Evolutionary conservation across 2,113 vertebrate genomes (phyloP).

Genomic region (Erinaceus europaeus): DNA sequence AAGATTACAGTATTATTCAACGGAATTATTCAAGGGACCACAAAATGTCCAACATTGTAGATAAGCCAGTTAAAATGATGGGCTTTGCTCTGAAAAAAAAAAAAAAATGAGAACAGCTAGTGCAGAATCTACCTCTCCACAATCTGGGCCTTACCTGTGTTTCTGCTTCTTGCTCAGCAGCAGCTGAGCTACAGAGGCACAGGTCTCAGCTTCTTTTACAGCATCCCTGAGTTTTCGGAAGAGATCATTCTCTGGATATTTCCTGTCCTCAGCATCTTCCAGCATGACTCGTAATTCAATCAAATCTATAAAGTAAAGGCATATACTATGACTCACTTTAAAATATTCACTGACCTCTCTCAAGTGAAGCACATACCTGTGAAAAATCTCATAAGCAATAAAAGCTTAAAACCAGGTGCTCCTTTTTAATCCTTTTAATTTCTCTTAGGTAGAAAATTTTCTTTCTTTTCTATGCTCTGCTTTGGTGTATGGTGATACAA

Average conservation of each 20-base stretch:
- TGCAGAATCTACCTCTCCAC: no score
- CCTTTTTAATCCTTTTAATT: background rate
- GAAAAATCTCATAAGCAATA: background rate
- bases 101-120: background rate
- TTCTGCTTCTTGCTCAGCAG: constrained; percentile 96
- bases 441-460: background rate
- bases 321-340: background rate
- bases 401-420: background rate
- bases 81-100: background rate
- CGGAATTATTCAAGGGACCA: background rate
- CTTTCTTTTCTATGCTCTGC: no score
- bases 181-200: constrained; percentile 97
- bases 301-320: constrained; percentile 85
- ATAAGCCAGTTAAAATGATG: background rate
- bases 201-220: constrained; percentile 98
- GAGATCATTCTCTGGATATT: constrained; percentile 94
- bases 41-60: background rate
- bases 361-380: background rate
- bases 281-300: constrained; percentile 95
- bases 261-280: constrained; percentile 97
- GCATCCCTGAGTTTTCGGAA: constrained; percentile 93
- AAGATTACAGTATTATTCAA: background rate
- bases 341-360: background rate
- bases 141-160: constrained; percentile 87
- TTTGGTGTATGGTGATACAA: no score